Base-by-base conservation (phyloP, 2,888 invertebrate species). In the Cheilosia grossa region DNA sequence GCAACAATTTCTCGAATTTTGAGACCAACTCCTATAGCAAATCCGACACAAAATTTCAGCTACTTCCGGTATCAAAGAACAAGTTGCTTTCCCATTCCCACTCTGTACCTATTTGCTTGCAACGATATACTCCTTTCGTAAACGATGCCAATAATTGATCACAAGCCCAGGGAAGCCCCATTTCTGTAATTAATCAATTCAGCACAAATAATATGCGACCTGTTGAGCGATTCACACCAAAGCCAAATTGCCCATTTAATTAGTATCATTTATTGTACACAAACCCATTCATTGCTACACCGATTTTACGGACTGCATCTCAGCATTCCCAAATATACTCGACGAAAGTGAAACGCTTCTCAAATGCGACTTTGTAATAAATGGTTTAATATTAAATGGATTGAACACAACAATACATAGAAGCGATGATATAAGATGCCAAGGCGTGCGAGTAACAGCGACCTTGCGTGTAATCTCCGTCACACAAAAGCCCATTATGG, bases 381-480 rank as follows among this genome's bases (percentile, higher is more conserved):
- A 59, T 53, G 19, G 13, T 37, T 10, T 3, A 10, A 27, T 67
- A 69, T 78, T 78, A 54, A 78, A 70, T 70, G 77, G 77, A 77
- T 78, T 63, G 69, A 10, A 47, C n/a, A 47, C 69, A 61, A 54
- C 44, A 69, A 44, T 53, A 33, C 37, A 37, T 13, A 58, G 37
- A 37, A 17, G 47, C 37, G 17, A 47, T 77, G 69, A 77, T 77
- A 77, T 69, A 77, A 77, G 69, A 69, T 13, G 17, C 58, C 56
- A 66, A 49, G 53, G 53, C 33, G 53, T 10, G 42, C 19, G 42
- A 53, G 44, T 21, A 64, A 51, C 58, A 67, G 66, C 69, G 69
- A 78, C 77, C 69, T 78, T 69, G 77, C 27, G 69, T 61, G 77
- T 78, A 63, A 61, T 69, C 61, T 15, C 44, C 69, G 42, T n/a